Base-by-base conservation (phyloP, 2,113 vertebrate species). In the Platichthys stellatus region DNA sequence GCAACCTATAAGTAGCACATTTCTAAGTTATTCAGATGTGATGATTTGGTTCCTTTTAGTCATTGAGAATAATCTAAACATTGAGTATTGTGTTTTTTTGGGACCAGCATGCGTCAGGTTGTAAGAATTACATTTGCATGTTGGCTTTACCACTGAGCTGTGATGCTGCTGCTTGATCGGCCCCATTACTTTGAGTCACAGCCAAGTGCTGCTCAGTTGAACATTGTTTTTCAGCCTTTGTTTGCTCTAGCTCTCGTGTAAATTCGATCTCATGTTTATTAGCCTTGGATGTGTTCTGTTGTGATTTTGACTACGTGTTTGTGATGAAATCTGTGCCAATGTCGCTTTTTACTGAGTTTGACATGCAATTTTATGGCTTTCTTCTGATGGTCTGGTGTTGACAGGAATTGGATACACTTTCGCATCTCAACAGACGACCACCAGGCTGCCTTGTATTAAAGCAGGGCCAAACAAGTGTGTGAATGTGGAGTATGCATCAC, bases 121-220 rank as follows among this genome's bases (percentile, higher is more conserved):
- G 20, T 38, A 56, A 78, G 58, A 73, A 76, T 43, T 57, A 62
- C 61, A 31, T 13, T 45, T 23, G 23, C 62, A 66, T 14, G 18
- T 31, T 28, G 62, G 23, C 58, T 65, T 73, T 14, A 40, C 20
- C 51, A 5, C 71, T 78, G 62, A 23, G 47, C 72, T 74, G 72
- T 83, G 63, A 56, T 68, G 73, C 60, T 66, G 28, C 60, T 72
- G 69, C 74, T 80, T 72, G 74, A 87, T 81, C 84, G 72, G 69
- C 87, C 78, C 85, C 83, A 82, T 83, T 85, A 77, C 77, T 64
- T 68, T 73, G 40, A 87, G 57, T 80, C 64, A 31, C 23, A 63
- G 81, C 83, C 83, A 79, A 84, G 71, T 38, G 23, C 40, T 54
- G 70, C 76, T 86, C 74, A 64, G 59, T 56, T 81, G 15, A 86